Conservation (phyloP, 2,888 invertebrate genomes). For the Celastrina argiolus region DNA sequence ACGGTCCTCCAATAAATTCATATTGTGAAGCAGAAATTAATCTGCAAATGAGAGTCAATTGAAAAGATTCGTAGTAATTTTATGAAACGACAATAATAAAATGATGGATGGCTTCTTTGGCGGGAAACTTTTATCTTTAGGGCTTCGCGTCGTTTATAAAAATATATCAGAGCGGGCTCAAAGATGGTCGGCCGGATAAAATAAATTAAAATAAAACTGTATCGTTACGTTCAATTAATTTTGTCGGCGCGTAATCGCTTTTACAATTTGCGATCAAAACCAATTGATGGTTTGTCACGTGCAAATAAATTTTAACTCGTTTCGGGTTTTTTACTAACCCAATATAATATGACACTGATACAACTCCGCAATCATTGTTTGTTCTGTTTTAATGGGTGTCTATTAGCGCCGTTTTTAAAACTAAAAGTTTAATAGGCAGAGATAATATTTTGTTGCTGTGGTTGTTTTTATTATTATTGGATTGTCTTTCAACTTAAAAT, state of each 20-base stretch:
- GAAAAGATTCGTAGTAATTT: slow-evolving; percentile 6
- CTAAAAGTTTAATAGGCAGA: neutral
- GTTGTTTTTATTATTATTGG: too few relatives aligned
- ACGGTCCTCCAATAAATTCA: neutral
- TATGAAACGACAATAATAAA: slow-evolving; percentile 12
- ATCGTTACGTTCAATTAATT: slow-evolving; percentile 30
- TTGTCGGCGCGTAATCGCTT: slow-evolving; percentile 32
- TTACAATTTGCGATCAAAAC: slow-evolving; percentile 31
- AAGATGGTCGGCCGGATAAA: slow-evolving; percentile 16
- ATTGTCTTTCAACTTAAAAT: too few relatives aligned
- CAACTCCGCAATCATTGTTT: neutral
- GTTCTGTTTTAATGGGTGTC: neutral
- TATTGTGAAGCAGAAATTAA: neutral
- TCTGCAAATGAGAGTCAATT: neutral
- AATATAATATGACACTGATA: slow-evolving; percentile 17
- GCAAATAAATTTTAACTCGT: slow-evolving; percentile 19
- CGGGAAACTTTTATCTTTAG: neutral
- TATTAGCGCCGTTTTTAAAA: neutral
- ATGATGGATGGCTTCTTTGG: slow-evolving; percentile 10
- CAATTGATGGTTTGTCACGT: slow-evolving; percentile 28
- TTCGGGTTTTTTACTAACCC: slow-evolving; percentile 19
- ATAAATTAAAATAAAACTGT: slow-evolving; percentile 28
- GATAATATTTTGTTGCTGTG: too few relatives aligned
- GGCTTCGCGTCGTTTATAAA: slow-evolving; percentile 1
- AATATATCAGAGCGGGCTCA: neutral